Conservation (phyloP, 2,113 vertebrate genomes). For the Ranitomeya variabilis region DNA sequence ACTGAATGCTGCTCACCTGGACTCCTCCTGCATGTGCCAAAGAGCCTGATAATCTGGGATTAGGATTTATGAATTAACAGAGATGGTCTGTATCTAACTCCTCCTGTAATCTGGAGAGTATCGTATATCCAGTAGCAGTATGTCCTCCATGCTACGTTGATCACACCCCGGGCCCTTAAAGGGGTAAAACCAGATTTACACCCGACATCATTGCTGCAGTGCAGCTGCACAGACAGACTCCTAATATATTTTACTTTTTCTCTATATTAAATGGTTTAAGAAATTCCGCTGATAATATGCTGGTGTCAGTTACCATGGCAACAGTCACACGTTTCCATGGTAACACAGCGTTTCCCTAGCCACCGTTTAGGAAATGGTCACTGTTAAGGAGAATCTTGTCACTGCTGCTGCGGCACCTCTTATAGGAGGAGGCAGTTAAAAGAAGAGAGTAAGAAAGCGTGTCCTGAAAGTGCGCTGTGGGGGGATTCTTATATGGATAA, state of each 20-base stretch:
- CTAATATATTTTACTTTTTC: neutral
- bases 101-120: too few species aligned
- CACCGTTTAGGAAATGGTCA: neutral
- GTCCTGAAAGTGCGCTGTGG: neutral
- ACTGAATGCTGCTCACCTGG: too few species aligned
- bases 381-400: neutral
- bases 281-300: slow-evolving; percentile 15
- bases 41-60: too few species aligned
- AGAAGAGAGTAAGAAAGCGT: neutral
- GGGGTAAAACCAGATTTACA: too few species aligned
- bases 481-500: too few species aligned
- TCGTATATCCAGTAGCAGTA: too few species aligned
- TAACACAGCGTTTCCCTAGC: neutral
- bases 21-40: too few species aligned
- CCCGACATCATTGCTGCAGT: too few species aligned
- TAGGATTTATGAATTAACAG: too few species aligned
- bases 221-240: neutral
- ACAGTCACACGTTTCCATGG: slow-evolving; percentile 34
- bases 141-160: too few species aligned
- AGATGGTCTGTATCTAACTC: too few species aligned
- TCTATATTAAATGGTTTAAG: neutral
- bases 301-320: slow-evolving; percentile 39
- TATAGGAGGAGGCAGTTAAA: neutral
- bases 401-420: neutral
- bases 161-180: too few species aligned